Conservation (phyloP, 1,140 invertebrate species). For the Campoletis sonorensis region DNA sequence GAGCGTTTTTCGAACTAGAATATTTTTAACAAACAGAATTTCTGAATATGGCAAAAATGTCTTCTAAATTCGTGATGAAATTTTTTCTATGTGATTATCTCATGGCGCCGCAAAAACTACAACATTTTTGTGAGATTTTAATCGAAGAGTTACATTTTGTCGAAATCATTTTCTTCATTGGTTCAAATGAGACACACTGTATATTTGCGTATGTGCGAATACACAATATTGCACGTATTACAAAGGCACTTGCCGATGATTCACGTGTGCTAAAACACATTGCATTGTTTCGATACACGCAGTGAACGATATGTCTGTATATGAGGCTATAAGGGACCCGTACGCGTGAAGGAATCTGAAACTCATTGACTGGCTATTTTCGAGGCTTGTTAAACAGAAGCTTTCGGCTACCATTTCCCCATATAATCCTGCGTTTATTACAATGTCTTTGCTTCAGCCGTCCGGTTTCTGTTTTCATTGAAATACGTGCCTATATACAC, state of each 20-base stretch:
- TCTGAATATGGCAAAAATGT: no score
- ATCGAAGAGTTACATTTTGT: no score
- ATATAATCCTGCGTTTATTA: neutral
- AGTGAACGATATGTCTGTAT: neutral
- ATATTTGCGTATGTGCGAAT: neutral
- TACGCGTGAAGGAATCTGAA: constrained; percentile 4
- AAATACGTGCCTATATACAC: neutral
- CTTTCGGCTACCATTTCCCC: constrained; percentile 18
- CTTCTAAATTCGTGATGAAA: no score
- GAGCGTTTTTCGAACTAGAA: no score
- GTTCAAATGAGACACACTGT: no score
- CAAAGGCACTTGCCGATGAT: neutral
- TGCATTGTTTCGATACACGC: neutral
- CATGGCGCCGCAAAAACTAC: no score
- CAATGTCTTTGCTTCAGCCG: neutral
- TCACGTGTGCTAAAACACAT: neutral
- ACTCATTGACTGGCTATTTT: neutral
- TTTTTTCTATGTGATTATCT: no score
- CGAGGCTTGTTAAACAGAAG: constrained; percentile 1
- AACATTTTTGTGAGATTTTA: no score
- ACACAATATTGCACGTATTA: neutral
- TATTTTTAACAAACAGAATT: no score
- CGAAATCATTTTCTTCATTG: no score
- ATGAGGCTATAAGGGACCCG: neutral
- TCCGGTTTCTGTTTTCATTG: neutral